A percentile compares a stretch with the other conserved stretches of the same genome.
These are phyloP conservation scores for Microtus ochrogaster DNA, from an alignment of 2,113 vertebrate species.

Conservation along the genomic window DNA sequence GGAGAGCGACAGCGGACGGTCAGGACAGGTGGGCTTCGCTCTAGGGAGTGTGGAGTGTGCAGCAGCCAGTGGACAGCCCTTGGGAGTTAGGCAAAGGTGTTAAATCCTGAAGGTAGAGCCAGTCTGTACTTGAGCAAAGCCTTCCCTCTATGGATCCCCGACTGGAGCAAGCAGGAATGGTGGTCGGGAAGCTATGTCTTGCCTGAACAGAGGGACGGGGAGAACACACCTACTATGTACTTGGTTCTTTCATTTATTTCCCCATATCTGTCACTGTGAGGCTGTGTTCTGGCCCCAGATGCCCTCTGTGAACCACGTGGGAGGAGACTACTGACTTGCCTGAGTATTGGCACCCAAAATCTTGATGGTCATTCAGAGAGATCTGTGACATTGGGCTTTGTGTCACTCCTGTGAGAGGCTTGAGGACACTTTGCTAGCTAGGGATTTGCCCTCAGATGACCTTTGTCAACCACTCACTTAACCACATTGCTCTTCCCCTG, in stretches of 20 bases:
- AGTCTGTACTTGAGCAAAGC: background rate
- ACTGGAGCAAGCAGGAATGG: background rate
- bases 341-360: background rate
- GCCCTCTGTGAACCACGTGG: background rate
- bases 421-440: fast-evolving
- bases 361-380: background rate
- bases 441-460: background rate
- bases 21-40: background rate
- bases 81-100: background rate
- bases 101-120: background rate
- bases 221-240: too few species aligned
- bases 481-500: fast-evolving
- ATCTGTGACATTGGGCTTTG: background rate
- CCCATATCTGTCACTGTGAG: background rate
- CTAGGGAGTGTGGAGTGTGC: background rate
- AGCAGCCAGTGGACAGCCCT: background rate
- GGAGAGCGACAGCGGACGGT: fast-evolving
- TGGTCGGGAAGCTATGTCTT: background rate
- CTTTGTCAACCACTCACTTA: background rate
- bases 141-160: too few species aligned
- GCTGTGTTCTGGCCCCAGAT: background rate
- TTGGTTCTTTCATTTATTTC: background rate
- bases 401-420: background rate
- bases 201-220: background rate
- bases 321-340: background rate